phyloP scores from a whole-genome alignment of 35 echinoderm and acorn worm genomes.

The Ophiothrix spiculata region DNA sequence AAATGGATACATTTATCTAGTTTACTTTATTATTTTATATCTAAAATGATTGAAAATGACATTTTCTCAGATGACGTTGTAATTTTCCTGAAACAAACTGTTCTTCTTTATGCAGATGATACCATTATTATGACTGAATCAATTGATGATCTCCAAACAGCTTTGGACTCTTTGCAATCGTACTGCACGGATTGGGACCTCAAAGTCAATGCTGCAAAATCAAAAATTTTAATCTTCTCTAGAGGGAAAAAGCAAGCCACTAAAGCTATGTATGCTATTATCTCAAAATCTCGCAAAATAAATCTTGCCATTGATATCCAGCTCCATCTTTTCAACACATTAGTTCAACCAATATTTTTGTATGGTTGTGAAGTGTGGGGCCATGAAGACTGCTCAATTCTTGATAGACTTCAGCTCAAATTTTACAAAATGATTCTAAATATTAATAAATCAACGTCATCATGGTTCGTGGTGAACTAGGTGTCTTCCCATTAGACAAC shows the following conservation, averaged over 20 bases:
- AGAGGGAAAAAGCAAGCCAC: background rate
- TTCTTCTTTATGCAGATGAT: background rate
- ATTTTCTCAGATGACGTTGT: background rate
- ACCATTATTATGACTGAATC: background rate
- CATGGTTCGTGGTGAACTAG: background rate
- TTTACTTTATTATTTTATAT: too few species aligned
- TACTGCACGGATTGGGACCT: background rate
- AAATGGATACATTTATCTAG: too few species aligned
- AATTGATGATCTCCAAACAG: background rate
- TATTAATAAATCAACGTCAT: background rate
- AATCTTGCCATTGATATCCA: background rate
- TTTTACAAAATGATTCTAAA: background rate
- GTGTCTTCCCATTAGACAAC: background rate
- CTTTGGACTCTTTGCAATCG: background rate
- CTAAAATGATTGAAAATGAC: constrained; percentile 7
- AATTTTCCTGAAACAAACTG: background rate
- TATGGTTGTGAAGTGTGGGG: background rate
- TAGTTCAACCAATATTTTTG: background rate
- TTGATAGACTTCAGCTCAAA: background rate
- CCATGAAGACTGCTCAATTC: background rate
- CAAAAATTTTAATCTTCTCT: background rate
- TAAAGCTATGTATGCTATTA: constrained; percentile 12
- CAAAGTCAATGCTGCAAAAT: background rate
- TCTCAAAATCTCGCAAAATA: background rate
- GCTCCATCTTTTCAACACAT: background rate